Conservation (phyloP, 2,797 vertebrate genomes). For the Micrastur ruficollis region DNA sequence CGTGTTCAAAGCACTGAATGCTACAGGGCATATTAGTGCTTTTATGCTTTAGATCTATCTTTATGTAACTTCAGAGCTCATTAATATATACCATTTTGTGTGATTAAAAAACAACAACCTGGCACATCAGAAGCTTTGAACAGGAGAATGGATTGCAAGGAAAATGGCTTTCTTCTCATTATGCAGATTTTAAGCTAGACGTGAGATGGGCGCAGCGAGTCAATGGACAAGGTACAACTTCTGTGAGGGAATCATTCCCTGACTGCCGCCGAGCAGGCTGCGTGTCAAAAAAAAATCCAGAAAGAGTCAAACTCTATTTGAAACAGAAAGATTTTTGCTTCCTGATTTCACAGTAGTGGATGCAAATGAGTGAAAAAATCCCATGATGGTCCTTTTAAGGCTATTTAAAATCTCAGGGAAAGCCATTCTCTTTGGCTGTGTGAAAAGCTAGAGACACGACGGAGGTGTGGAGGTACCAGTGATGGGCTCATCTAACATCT, state of each 20-base stretch:
- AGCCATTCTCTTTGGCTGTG: not conserved
- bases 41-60: constrained; percentile 47
- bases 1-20: constrained; percentile 39
- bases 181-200: not conserved
- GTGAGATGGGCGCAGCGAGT: not conserved
- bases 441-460: not conserved
- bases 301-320: not conserved
- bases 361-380: not conserved
- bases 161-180: constrained; percentile 24
- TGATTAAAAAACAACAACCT: constrained; percentile 54
- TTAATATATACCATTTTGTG: constrained; percentile 64
- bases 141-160: constrained; percentile 17
- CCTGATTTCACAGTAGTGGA: not conserved
- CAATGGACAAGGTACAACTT: not conserved
- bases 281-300: not conserved
- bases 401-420: not conserved
- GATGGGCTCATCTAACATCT: not conserved
- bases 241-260: not conserved
- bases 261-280: not conserved
- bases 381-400: not conserved
- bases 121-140: constrained; percentile 27
- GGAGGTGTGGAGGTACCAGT: not conserved
- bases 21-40: constrained; percentile 42
- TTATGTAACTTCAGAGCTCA: constrained; percentile 57
- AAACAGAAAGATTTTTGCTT: not conserved